Conservation (phyloP, 2,888 invertebrate genomes). For the Isotomurus palustris region DNA sequence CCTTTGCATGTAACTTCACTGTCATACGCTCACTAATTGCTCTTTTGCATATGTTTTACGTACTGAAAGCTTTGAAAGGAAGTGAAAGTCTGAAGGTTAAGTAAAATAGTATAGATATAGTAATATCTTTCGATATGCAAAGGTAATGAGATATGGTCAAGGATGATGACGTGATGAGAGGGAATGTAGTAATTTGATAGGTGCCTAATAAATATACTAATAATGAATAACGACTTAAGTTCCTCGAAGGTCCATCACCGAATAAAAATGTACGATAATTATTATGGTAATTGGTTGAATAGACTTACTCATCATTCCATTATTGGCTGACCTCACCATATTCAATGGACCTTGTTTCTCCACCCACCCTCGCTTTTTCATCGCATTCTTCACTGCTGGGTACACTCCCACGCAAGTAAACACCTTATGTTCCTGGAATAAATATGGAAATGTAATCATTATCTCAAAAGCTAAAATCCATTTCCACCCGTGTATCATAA, state of each 20-base stretch:
- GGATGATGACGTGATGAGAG: too few relatives aligned
- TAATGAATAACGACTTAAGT: background rate
- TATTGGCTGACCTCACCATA: conserved; percentile 20
- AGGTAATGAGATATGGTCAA: too few relatives aligned
- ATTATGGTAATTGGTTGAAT: background rate
- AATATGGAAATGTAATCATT: background rate
- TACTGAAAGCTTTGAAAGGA: too few relatives aligned
- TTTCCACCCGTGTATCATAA: background rate
- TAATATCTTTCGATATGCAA: too few relatives aligned
- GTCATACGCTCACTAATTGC: too few relatives aligned
- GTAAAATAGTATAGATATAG: too few relatives aligned
- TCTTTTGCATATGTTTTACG: too few relatives aligned
- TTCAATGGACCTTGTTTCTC: conserved; percentile 55
- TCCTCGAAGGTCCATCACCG: background rate
- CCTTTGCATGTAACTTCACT: too few relatives aligned
- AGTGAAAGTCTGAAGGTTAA: too few relatives aligned
- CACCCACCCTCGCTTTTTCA: conserved; percentile 67
- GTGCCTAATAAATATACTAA: too few relatives aligned
- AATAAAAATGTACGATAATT: background rate
- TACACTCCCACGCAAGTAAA: conserved; percentile 61
- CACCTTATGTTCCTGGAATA: conserved; percentile 44
- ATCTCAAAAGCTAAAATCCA: background rate
- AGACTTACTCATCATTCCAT: too few relatives aligned
- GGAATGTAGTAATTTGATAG: too few relatives aligned
- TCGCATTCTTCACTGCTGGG: conserved; percentile 63